Evolutionary conservation across 2,888 invertebrate species (phyloP).

Genomic region (Myopa tessellatipennis): DNA sequence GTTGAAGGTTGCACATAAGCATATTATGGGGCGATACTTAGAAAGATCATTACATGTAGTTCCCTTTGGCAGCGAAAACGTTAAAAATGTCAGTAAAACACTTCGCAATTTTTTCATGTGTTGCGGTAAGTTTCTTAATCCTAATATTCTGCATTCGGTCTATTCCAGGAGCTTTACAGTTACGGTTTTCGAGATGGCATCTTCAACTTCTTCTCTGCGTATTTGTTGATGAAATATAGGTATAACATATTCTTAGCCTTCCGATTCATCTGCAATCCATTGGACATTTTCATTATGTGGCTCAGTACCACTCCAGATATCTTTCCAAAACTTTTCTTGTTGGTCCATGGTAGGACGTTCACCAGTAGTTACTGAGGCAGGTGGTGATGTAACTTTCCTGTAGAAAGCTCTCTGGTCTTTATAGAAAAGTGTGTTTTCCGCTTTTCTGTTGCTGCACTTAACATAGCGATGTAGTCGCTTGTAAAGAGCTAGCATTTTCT

Average conservation of each 20-base stretch:
- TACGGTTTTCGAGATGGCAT: neutral
- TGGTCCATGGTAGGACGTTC: too few species aligned
- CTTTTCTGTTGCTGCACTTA: neutral
- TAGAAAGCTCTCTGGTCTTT: constrained; percentile 1
- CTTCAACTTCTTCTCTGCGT: neutral
- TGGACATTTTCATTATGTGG: neutral
- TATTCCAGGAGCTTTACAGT: neutral
- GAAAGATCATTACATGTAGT: neutral
- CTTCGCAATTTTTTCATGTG: neutral
- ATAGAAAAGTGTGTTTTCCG: neutral
- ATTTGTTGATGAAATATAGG: neutral
- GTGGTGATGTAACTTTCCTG: neutral
- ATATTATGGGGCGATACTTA: constrained; percentile 6
- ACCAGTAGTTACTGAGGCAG: too few species aligned
- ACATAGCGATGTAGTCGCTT: neutral
- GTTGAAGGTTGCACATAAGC: neutral
- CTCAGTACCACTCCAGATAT: neutral
- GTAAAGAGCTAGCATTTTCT: neutral
- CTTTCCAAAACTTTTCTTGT: neutral
- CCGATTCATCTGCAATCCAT: neutral
- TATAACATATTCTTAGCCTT: neutral
- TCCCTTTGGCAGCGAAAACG: neutral
- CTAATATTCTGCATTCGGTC: constrained; percentile 3
- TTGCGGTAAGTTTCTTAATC: constrained; percentile 3
- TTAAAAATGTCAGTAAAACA: neutral